Evolutionary conservation across 2,797 vertebrate species (phyloP), one percentile per base, ranked within the genome.

Genomic region (Megaceryle alcyon): DNA sequence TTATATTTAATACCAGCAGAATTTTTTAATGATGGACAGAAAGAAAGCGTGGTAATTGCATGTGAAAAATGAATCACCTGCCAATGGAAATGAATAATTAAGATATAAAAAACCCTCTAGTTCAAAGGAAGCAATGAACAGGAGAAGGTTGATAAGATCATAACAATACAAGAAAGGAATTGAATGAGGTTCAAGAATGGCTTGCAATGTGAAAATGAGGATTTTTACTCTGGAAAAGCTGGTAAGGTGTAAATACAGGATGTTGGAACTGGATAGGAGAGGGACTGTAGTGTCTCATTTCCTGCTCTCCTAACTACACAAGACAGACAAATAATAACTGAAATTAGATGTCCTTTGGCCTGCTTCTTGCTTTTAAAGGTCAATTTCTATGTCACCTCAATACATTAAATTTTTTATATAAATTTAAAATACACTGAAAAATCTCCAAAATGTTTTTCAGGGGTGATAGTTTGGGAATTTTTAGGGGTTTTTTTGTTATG

Each of bases 181-280:
- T 44, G 79, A 70, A 73, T 79, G 29, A 21, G 8, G 53, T 63
- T 82, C 49, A 51, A 26, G 63, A 35, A 64, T 61, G 46, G 31
- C 7, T 59, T 86, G 35, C n/a, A 66, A 44, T 17, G 59, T 84
- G 70, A 79, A 88, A 95, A 79, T 84, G 39, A 84, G n/a, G 10
- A 33, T 22, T 92, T 90, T 68, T 75, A 49, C 20, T 75, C 39
- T 60, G 33, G 37, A 69, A 65, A 63, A 65, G 63, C 28, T 76
- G 41, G 41, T 21, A 44, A 90, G n/a, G 60, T 77, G 12, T 77
- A 94, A 88, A 83, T 48, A 53, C 6, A 71, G 8, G 3, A 23
- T 57, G 6, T 9, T 73, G 39, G n/a, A 48, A 35, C 18, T 57
- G 29, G 18, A 33, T 21, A 73, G 56, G 14, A 76, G 72, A 80